phyloP scores from a whole-genome alignment of 2,888 invertebrate species.

The Leptarthrus brevirostris region DNA sequence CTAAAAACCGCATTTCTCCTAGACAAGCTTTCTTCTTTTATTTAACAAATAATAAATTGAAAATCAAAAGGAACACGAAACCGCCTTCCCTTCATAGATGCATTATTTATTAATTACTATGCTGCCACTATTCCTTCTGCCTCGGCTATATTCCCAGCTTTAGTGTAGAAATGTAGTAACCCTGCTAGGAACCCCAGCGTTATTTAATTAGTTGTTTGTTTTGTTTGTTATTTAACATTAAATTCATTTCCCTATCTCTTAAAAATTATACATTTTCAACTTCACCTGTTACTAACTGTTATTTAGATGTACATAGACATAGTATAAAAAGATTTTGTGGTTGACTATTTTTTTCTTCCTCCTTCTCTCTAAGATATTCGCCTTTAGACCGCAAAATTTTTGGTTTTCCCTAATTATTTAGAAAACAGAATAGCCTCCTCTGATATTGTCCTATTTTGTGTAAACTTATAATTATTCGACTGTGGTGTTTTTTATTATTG shows the following conservation, averaged over 20 bases:
- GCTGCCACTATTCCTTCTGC: not conserved
- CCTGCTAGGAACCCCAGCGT: not conserved
- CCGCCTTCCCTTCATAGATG: slow-evolving; percentile 17
- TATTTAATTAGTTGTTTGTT: not conserved
- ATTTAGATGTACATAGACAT: slow-evolving; percentile 25
- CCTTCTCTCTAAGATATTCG: not conserved
- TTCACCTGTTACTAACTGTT: slow-evolving; percentile 14
- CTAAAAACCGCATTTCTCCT: slow-evolving; percentile 68
- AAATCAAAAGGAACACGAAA: slow-evolving; percentile 6
- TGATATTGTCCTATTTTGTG: not conserved
- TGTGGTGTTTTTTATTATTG: slow-evolving; percentile 53
- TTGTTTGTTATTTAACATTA: not conserved
- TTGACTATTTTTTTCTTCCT: slow-evolving; percentile 19
- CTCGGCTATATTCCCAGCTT: not conserved
- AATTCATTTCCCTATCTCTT: not conserved
- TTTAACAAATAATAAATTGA: not conserved
- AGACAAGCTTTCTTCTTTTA: not conserved
- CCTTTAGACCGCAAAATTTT: slow-evolving; percentile 23
- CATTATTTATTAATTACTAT: slow-evolving; percentile 40
- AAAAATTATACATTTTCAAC: not conserved
- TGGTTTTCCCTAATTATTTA: slow-evolving; percentile 17
- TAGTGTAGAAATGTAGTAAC: not conserved
- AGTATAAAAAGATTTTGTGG: slow-evolving; percentile 31
- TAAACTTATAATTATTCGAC: slow-evolving; percentile 49
- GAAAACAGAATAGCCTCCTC: slow-evolving; percentile 23